Base-by-base conservation (phyloP, 1,140 invertebrate genomes). In the Leguminivora glycinivorella region DNA sequence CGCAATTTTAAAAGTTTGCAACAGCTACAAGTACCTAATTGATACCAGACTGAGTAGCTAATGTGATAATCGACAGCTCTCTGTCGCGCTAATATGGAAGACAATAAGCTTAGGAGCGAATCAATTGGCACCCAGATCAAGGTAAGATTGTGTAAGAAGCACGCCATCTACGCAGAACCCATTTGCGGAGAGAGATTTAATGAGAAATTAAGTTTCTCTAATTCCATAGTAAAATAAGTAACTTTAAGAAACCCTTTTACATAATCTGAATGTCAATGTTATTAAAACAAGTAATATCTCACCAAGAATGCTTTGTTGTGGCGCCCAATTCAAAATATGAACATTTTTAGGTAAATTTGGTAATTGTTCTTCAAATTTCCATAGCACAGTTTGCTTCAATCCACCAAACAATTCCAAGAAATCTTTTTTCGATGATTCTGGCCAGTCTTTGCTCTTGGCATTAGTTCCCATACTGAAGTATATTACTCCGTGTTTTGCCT, bases 391-490 rank as follows among this genome's bases (percentile, higher is more conserved):
- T 38, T 84, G 76, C 25, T 87, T 82, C 9, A 84, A 56, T 29
- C 56, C 52, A 19, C 77, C 71, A 19, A 87, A 85, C 38, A 83
- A 69, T 29, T 80, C 56, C 1, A 85, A 29, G 12, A 87, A 38
- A 0, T 38, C 67, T 26, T 72, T 40, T 47, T 78, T 81, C 0
- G 81, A 12, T 14, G 67, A 60, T 0, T 70, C 60, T 6, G 85
- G 83, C 14, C 83, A 75, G 24, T 80, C 72, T n/a, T 81, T 85
- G 63, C 91, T 90, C 56, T 92, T 93, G 0, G 94, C 75, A 84
- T 93, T 93, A 0, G 93, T 94, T 1, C 94, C 94, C 72, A 95
- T 85, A 67, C 91, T 94, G 56, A 95, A 94, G 70, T 93, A 94
- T 25, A 95, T 87, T 0, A 93, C 92, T 5, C 94, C 94, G 52